Base-by-base conservation (phyloP, 2,113 vertebrate genomes). In the Cinclus cinclus region DNA sequence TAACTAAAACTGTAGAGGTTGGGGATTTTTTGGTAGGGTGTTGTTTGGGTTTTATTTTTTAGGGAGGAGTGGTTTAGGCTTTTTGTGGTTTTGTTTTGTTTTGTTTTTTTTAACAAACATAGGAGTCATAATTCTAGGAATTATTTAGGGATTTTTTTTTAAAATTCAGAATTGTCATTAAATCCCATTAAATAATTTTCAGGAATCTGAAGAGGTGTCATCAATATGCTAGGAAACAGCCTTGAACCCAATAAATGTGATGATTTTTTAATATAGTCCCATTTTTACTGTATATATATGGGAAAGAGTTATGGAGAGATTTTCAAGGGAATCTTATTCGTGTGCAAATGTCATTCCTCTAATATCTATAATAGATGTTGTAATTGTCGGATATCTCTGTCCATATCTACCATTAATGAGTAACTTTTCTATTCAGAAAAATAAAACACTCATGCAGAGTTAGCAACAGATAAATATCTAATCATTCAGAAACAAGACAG, bases 11-110 rank as follows among this genome's bases (percentile, higher is more conserved):
- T 69, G 4, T 68, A 41, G 11, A 6, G 3, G 9, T 5, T 39
- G 13, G 11, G 11, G 4, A 0, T 16, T 39, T 62, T 55, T 35
- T 7, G 27, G 27, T 6, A 42, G 23, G 11, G 18, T 24, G 4
- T 42, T 42, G 4, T 7, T 39, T 22, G 10, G 15, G 2, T 18
- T 24, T 64, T 42, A 53, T 23, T 10, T 17, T 37, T 37, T 37
- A 37, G 11, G 2, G 24, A 8, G 7, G 12, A 4, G 3, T 10
- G 7, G 7, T n/a, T n/a, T 19, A 3, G 7, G 7, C 23, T 41
- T 15, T 37, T 31, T 76, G 9, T 37, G 16, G 5, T 35, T 14
- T 31, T 7, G 21, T 4, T 28, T 46, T 24, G 55, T 56, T 31
- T 30, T 21, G 7, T n/a, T 56, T 27, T 59, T 62, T 35, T 65